phyloP scores from a whole-genome alignment of 2,888 invertebrate genomes.

The Caenorhabditis doughertyi region DNA sequence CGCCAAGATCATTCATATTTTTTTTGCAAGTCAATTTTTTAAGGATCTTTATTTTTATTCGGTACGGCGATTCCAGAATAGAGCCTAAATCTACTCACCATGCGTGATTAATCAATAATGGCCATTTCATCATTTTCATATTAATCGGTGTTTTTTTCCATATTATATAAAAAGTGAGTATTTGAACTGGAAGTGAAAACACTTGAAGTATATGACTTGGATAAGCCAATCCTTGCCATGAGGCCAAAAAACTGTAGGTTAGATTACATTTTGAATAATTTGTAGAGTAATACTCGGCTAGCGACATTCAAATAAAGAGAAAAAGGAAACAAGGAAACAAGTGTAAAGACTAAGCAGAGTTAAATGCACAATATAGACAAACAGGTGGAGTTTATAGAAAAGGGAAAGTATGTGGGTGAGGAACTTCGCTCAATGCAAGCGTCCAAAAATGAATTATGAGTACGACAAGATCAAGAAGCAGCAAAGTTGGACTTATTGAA shows the following conservation, averaged over 20 bases:
- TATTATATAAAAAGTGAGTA: not conserved
- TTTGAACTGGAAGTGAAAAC: not conserved
- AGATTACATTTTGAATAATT: constrained; percentile 16
- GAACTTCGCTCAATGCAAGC: too few species aligned
- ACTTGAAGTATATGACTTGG: not conserved
- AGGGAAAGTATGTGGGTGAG: too few species aligned
- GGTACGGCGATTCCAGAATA: not conserved
- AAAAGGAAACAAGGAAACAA: not conserved
- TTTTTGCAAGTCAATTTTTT: too few species aligned
- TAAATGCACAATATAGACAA: too few species aligned
- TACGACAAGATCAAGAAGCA: too few species aligned
- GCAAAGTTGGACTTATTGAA: not conserved
- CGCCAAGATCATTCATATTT: too few species aligned
- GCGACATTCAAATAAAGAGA: not conserved
- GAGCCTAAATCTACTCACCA: constrained; percentile 1
- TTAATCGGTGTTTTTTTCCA: not conserved
- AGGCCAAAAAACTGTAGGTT: not conserved
- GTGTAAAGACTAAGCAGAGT: not conserved
- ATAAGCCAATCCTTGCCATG: constrained; percentile 13
- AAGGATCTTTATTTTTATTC: too few species aligned
- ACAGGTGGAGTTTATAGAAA: too few species aligned
- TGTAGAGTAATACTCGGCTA: not conserved
- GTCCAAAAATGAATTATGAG: too few species aligned
- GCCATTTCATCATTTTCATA: not conserved
- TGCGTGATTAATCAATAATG: not conserved